Conservation (phyloP, 2,888 invertebrate genomes). For the Timema cristinae region DNA sequence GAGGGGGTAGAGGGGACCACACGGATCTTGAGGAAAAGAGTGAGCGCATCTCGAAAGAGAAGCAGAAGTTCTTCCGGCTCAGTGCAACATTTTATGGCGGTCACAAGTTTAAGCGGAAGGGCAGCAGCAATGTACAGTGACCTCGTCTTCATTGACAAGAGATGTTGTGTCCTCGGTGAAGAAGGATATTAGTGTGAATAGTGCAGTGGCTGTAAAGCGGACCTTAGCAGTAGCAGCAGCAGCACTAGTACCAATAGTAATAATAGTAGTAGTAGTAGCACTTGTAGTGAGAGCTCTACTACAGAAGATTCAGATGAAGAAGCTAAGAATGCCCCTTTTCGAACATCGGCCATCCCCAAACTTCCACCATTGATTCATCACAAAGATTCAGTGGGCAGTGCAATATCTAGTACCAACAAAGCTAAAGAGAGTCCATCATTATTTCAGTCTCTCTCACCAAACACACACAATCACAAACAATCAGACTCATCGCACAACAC, state of each 20-base stretch:
- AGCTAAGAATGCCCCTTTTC: too few relatives aligned
- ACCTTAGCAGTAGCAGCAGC: slow-evolving; percentile 28
- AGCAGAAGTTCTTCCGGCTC: slow-evolving; percentile 80
- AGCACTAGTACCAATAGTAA: slow-evolving; percentile 25
- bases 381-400: too few relatives aligned
- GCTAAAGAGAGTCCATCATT: slow-evolving; percentile 25
- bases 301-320: slow-evolving; percentile 18
- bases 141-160: slow-evolving; percentile 20
- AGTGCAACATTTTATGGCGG: slow-evolving; percentile 69
- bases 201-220: neutral
- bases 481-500: neutral
- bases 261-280: slow-evolving; percentile 18
- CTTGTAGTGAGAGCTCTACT: slow-evolving; percentile 32
- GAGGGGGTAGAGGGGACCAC: slow-evolving; percentile 37
- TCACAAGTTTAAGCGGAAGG: slow-evolving; percentile 40
- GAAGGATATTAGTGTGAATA: too few relatives aligned
- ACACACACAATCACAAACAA: slow-evolving; percentile 2
- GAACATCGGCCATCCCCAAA: too few relatives aligned
- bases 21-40: slow-evolving; percentile 55
- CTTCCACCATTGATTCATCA: too few relatives aligned
- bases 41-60: slow-evolving; percentile 80
- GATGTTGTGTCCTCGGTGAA: too few relatives aligned
- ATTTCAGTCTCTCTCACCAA: slow-evolving; percentile 19
- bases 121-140: slow-evolving; percentile 29
- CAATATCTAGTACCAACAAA: slow-evolving; percentile 11